Conservation (phyloP, 2,888 invertebrate species). For the Synergus gifuensis region DNA sequence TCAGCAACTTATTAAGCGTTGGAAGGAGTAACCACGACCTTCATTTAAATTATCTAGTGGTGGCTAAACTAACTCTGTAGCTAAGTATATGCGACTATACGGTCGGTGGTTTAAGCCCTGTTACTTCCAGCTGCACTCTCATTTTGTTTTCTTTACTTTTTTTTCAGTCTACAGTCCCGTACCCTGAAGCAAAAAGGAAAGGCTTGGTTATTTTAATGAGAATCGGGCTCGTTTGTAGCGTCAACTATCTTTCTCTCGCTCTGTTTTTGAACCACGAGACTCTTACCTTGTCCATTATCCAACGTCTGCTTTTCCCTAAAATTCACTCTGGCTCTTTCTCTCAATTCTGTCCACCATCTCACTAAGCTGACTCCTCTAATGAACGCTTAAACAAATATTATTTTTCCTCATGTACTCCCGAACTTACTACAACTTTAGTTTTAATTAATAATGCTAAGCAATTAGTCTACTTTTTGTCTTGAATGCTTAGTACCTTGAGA, state of each 20-base stretch:
- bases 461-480: constrained; percentile 45
- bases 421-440: constrained; percentile 76
- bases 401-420: constrained; percentile 76
- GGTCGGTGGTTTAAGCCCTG: constrained; percentile 40
- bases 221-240: constrained; percentile 74
- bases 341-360: constrained; percentile 57
- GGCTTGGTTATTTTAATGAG: constrained; percentile 76
- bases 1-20: constrained; percentile 65
- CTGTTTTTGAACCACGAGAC: constrained; percentile 39
- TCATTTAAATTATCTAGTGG: constrained; percentile 69
- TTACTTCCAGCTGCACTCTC: constrained; percentile 35
- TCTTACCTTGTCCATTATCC: constrained; percentile 38
- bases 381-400: constrained; percentile 77
- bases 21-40: constrained; percentile 65
- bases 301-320: constrained; percentile 37
- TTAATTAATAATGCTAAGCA: constrained; percentile 77
- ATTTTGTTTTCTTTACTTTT: constrained; percentile 24
- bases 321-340: constrained; percentile 40
- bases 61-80: constrained; percentile 64
- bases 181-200: constrained; percentile 58
- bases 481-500: no score
- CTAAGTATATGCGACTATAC: constrained; percentile 53
- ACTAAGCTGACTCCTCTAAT: constrained; percentile 73
- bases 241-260: constrained; percentile 57
- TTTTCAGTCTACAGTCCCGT: constrained; percentile 43